These are phyloP conservation scores for Thymallus thymallus DNA, from an alignment of 2,113 vertebrate genomes.

Conservation along the genomic window DNA sequence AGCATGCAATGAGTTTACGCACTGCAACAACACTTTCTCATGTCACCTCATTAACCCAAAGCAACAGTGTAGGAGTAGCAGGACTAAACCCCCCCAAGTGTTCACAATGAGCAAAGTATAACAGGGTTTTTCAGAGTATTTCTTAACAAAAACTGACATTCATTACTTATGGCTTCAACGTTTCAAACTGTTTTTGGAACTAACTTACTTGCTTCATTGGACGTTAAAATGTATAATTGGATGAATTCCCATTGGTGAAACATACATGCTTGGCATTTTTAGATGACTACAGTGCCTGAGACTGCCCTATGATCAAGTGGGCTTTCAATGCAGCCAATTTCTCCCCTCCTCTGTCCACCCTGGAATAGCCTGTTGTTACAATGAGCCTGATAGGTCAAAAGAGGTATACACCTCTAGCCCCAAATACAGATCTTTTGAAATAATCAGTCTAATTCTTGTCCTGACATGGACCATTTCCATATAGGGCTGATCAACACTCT, in stretches of 20 bases:
- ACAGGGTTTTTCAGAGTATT: too few relatives aligned
- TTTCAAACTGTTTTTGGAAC: neutral
- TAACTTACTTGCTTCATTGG: neutral
- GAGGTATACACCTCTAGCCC: neutral
- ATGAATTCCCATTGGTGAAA: neutral
- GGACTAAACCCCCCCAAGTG: too few relatives aligned
- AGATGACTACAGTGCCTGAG: too few relatives aligned
- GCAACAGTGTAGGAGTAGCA: too few relatives aligned
- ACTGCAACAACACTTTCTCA: neutral
- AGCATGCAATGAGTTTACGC: neutral
- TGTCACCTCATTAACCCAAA: too few relatives aligned
- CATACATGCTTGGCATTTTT: neutral
- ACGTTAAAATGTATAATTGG: neutral
- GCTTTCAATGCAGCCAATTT: neutral
- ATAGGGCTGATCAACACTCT: neutral
- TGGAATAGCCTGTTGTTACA: slow-evolving; percentile 1
- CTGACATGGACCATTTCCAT: neutral
- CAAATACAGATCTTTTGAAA: neutral
- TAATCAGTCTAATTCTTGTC: neutral
- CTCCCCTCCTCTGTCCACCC: neutral
- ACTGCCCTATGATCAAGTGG: neutral
- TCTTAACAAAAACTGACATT: neutral
- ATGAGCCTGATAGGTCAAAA: neutral
- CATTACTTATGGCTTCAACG: neutral
- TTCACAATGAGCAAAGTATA: neutral